Conservation (phyloP, 2,797 vertebrate genomes). For the Dicrostonyx torquatus region DNA sequence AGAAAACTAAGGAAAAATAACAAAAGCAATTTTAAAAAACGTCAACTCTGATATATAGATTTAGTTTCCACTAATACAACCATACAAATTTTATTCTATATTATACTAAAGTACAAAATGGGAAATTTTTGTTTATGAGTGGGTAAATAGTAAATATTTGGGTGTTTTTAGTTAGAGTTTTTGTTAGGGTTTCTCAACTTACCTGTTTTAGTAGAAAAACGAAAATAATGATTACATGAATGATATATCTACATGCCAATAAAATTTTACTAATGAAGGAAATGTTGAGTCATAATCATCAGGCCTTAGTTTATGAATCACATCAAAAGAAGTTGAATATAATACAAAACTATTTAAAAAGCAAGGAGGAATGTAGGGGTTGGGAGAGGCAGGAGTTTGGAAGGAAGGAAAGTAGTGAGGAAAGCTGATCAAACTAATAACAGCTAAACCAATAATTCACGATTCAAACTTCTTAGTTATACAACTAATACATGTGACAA, state of each 20-base stretch:
- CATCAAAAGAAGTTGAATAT: background rate
- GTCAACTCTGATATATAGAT: background rate
- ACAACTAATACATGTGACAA: background rate
- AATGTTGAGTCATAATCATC: background rate
- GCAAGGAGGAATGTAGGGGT: rapidly evolving
- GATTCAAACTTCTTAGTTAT: background rate
- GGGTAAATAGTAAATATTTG: background rate
- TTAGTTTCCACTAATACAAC: background rate
- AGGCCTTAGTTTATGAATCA: background rate
- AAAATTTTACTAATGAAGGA: background rate
- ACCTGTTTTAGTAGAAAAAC: background rate
- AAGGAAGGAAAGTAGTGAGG: background rate
- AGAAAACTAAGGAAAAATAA: conserved; percentile 48
- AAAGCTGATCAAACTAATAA: background rate
- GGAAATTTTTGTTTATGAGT: background rate
- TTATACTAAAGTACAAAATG: background rate
- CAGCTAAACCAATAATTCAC: background rate
- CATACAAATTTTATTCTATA: background rate
- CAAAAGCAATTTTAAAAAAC: background rate
- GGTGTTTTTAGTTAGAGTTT: background rate
- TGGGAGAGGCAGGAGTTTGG: too few species aligned
- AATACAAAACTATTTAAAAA: background rate
- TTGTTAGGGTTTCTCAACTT: background rate
- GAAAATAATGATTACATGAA: background rate
- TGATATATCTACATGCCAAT: background rate